These are phyloP conservation scores for Lepidurus packardi DNA, from an alignment of 1,140 invertebrate species.

Conservation along the genomic window DNA sequence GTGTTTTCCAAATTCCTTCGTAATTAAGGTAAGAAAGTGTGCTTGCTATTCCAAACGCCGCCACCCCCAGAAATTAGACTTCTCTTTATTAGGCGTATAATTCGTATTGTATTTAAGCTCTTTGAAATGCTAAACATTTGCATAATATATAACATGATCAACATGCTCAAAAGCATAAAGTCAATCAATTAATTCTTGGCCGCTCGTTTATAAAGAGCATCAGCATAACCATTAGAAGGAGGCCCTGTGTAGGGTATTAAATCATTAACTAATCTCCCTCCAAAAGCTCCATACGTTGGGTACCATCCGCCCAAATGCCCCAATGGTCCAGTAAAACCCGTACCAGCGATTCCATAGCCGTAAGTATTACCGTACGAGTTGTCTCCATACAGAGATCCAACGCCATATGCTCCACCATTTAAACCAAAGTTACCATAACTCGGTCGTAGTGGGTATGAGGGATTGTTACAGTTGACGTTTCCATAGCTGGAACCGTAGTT, in stretches of 20 bases:
- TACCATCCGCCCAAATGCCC: not conserved
- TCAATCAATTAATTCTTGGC: not conserved
- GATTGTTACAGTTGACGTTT: not conserved
- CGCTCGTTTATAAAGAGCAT: not conserved
- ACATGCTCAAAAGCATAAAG: not conserved
- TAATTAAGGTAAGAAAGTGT: too few relatives aligned
- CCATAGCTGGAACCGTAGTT: not conserved
- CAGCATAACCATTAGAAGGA: slow-evolving; percentile 14
- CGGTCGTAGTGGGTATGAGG: not conserved
- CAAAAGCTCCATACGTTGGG: not conserved
- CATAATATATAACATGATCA: not conserved
- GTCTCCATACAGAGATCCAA: not conserved
- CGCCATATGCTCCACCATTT: not conserved
- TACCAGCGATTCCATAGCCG: not conserved
- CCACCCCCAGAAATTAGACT: too few relatives aligned
- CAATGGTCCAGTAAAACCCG: not conserved
- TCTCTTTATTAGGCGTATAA: too few relatives aligned
- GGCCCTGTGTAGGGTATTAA: not conserved
- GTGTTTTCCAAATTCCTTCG: too few relatives aligned
- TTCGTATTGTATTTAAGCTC: not conserved
- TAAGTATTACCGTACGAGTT: not conserved
- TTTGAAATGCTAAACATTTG: not conserved
- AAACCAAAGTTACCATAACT: not conserved
- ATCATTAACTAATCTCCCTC: not conserved
- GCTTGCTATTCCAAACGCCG: too few relatives aligned